These are phyloP conservation scores for Epirrhoe tristata DNA, from an alignment of 2,888 invertebrate species.

Conservation along the genomic window DNA sequence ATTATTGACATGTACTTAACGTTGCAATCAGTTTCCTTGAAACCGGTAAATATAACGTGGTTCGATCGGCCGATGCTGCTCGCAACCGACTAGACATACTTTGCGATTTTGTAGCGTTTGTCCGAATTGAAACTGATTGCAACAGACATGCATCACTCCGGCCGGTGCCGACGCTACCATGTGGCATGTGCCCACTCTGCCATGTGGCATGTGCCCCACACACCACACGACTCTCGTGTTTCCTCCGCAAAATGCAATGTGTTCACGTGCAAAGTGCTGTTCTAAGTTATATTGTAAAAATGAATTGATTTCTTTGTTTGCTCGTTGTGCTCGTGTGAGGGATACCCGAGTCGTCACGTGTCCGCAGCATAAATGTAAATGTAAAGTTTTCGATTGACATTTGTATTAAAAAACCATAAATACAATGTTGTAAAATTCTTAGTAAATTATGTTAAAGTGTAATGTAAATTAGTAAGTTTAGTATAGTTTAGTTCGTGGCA, in stretches of 20 bases:
- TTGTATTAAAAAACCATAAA: neutral
- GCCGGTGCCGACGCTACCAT: no score
- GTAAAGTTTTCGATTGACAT: neutral
- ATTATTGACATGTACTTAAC: neutral
- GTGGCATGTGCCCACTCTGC: no score
- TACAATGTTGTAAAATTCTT: no score
- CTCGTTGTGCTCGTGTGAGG: no score
- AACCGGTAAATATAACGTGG: neutral
- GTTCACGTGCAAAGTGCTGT: neutral
- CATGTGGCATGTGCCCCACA: no score
- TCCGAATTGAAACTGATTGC: no score
- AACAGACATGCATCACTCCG: no score
- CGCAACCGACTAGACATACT: neutral
- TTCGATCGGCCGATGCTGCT: neutral
- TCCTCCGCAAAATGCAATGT: neutral
- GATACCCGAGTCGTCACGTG: neutral
- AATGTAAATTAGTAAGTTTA: conserved; percentile 2
- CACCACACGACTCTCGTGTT: neutral
- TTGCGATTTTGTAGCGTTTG: neutral
- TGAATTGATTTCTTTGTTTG: neutral
- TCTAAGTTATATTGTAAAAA: neutral
- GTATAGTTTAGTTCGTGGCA: neutral
- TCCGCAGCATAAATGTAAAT: neutral
- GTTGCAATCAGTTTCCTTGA: neutral
- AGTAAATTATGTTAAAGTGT: neutral